Evolutionary conservation across 2,888 invertebrate species (phyloP), one percentile per base, ranked within the genome.

Genomic region (Plebejus melissa): DNA sequence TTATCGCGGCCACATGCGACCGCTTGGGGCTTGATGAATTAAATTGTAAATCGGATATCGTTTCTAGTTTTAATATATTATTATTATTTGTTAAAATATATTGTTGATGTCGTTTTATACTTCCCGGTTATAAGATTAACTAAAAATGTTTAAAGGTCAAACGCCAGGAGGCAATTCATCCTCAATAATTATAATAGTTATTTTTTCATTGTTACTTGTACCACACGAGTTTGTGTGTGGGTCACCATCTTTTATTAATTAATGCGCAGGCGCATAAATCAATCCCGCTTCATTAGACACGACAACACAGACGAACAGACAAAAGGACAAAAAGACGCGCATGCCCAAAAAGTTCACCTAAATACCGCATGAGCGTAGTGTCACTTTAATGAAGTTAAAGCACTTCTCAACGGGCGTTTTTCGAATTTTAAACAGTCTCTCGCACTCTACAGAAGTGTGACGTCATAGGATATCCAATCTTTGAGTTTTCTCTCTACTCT

Each of bases 251-350:
- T 82, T 89, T 91, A 92, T 93, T 93, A 93, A 93, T 92, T 92
- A 93, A 90, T 89, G 90, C 87, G 87, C 88, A 83, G 7, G 32
- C 88, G 86, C 91, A 92, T 93, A 93, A 91, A 93, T 93, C 93
- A 91, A 89, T 90, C 91, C 83, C 80, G 88, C 86, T 90, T 93
- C 93, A 91, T 93, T 93, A 93, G 89, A 89, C 81, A 79, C 77
- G 85, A 83, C 83, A 83, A 80, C 80, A 80, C 65, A 65, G 32
- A 36, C 65, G 65, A 36, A 65, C 65, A 36, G 65, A 32, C 65
- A 65, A 65, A 65, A 58, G 32, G 32, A 36, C 32, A 32, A 65
- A 65, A 65, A 60, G 58, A 9, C 58, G 32, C 65, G 65, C 32
- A 65, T 65, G 32, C 65, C 5, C 65, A 65, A 65, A 65, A 65